These are phyloP conservation scores for Parus major DNA, from an alignment of 2,113 vertebrate genomes.

Conservation along the genomic window DNA sequence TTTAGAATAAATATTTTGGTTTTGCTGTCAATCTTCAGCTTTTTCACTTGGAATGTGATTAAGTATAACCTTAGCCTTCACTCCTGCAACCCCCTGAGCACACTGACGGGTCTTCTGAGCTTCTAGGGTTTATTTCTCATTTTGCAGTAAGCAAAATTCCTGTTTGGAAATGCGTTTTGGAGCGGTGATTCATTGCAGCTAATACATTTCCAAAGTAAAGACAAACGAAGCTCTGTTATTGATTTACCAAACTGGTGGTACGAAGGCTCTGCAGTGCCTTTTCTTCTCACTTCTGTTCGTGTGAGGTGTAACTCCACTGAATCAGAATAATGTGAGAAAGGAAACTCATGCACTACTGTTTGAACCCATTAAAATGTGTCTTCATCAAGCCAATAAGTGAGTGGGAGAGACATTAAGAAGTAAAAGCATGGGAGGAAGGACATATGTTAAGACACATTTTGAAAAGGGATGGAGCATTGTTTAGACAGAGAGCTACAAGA, in stretches of 20 bases:
- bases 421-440: constrained; percentile 68
- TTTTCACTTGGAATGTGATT: constrained; percentile 55
- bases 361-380: constrained; percentile 62
- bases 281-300: constrained; percentile 58
- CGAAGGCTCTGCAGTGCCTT: background rate
- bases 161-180: background rate
- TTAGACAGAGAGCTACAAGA: constrained; percentile 62
- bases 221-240: background rate
- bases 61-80: constrained; percentile 49
- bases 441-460: constrained; percentile 69
- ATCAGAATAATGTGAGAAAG: constrained; percentile 63
- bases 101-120: constrained; percentile 35
- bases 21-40: constrained; percentile 56
- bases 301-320: constrained; percentile 57
- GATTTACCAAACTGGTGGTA: background rate
- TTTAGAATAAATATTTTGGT: constrained; percentile 49
- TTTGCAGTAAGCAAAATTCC: constrained; percentile 25
- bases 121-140: constrained; percentile 38
- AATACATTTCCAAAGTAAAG: constrained; percentile 1
- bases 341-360: constrained; percentile 43
- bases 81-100: constrained; percentile 9
- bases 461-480: constrained; percentile 62
- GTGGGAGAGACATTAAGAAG: constrained; percentile 65
- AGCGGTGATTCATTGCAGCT: background rate
- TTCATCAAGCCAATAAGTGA: constrained; percentile 66